Evolutionary conservation across 2,113 vertebrate genomes (phyloP), one percentile per base, ranked within the genome.

Genomic region (Raja brachyura): DNA sequence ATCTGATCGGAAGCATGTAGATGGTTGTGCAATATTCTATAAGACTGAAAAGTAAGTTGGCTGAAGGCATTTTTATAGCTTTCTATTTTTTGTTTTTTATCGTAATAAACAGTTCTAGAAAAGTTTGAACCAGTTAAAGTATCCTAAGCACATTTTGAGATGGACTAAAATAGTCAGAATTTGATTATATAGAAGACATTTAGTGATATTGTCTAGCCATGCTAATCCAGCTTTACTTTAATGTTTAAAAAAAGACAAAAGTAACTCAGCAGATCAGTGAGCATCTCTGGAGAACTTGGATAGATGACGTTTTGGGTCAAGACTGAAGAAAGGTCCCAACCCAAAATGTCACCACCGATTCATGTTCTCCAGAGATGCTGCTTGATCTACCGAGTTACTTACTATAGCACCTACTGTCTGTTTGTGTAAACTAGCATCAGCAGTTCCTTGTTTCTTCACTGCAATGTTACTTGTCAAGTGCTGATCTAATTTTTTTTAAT

Each of bases 11-110:
- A 99, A 99, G 95, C 98, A 99, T 18, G 98, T 99, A 93, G 98
- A 99, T 86, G 98, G 98, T 93, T 99, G 98, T 96, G 98, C 98
- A 95, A 95, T 99, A 96, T 99, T 99, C 96, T 99, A 97, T 96
- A 98, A 97, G 94, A 97, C 97, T 1, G 98, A 99, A 93, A 99
- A 99, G 98, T 99, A 96, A 95, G 98, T 95, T 93, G 20, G 33
- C 22, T 20, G 39, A 73, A 70, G 9, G 2, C 4, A 28, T 73
- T 0, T 70, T 73, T 86, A 0, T 63, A 86, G 1, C 59, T 13
- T 85, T 7, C 16, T 88, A 13, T 11, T 73, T n/a, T 56, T 86
- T 63, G 11, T 73, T n/a, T 56, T 86, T 63, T 63, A 31, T 63
- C 31, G 13, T 16, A 85, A 6, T 31, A 31, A 16, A 22, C 54